Evolutionary conservation across 1,140 invertebrate genomes (phyloP), one percentile per base, ranked within the genome.

Genomic region (Aphelenchoides besseyi): DNA sequence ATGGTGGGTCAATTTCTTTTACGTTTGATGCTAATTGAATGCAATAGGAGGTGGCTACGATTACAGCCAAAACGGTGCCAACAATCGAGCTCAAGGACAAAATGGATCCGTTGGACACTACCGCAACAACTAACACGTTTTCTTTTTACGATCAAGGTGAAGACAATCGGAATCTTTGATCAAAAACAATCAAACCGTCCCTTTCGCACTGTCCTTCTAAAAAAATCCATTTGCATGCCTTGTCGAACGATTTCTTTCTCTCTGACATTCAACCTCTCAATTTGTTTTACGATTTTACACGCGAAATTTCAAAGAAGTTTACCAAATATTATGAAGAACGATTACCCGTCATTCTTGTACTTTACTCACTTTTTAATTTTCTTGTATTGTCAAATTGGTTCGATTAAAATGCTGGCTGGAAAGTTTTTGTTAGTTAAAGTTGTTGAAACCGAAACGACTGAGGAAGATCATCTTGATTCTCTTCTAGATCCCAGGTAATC

Each of bases 101-200:
- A 66, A 66, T 3, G 63, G 63, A 64, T 33, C 63, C 3, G 63
- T 66, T 33, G 16, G 26, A 29, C 63, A 30, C 59, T 61, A 61
- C 2, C 59, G 41, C 41, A 48, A 23, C 41, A 48, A 48, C 41
- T 48, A 23, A 48, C 12, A 12, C 41, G 41, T 23, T 23, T 48
- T 48, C 41, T 23, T 48, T 48, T 23, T 23, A 12, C 41, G 12
- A 48, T 48, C 23, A 12, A n/a, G n/a, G n/a, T n/a, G n/a, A n/a
- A n/a, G n/a, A n/a, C 41, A 23, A 12, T 23, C 41, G 41, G 12
- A 12, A 48, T 48, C 41, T 23, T 12, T 23, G 41, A 48, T 48
- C 12, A 48, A 16, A 16, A 48, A 48, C 41, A 23, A 48, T 16
- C 41, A 48, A 23, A 48, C 41, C 41, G 41, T 48, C 41, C 41